phyloP scores from a whole-genome alignment of 2,888 invertebrate species.

The Cremastobaeus sp. region DNA sequence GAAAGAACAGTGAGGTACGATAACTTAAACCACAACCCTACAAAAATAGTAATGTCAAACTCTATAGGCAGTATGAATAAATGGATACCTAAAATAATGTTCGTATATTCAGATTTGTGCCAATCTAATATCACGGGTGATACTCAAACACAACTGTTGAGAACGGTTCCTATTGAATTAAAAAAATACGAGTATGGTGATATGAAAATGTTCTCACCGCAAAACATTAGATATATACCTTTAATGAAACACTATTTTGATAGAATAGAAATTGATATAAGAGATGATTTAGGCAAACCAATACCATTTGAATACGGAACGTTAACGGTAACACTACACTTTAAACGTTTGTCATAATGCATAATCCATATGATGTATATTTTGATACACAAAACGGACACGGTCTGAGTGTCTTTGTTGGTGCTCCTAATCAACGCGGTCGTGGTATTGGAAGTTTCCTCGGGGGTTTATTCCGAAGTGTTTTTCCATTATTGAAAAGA shows the following conservation, averaged over 20 bases:
- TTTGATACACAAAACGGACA: background rate
- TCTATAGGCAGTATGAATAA: background rate
- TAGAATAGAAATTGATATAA: slow-evolving; percentile 42
- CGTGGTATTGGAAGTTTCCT: slow-evolving; percentile 24
- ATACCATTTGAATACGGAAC: slow-evolving; percentile 50
- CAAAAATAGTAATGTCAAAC: too few species aligned
- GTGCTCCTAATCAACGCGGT: slow-evolving; percentile 3
- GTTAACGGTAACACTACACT: too few species aligned
- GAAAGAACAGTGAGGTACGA: too few species aligned
- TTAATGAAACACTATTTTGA: slow-evolving; percentile 30
- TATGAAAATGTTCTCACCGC: slow-evolving; percentile 2
- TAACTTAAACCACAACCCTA: too few species aligned
- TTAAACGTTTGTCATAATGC: slow-evolving; percentile 2
- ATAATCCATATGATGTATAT: slow-evolving; percentile 12
- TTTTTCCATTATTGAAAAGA: slow-evolving; percentile 5
- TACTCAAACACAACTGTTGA: slow-evolving; percentile 23
- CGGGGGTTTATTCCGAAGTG: slow-evolving; percentile 12
- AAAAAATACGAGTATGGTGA: slow-evolving; percentile 21
- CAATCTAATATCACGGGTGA: slow-evolving; percentile 29
- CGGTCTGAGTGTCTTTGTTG: slow-evolving; percentile 11
- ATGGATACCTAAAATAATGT: slow-evolving; percentile 13
- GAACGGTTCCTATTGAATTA: slow-evolving; percentile 17
- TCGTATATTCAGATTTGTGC: slow-evolving; percentile 31
- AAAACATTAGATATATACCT: slow-evolving; percentile 44
- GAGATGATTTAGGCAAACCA: slow-evolving; percentile 27